Conservation (phyloP, 2,888 invertebrate genomes). For the Zootermopsis nevadensis region DNA sequence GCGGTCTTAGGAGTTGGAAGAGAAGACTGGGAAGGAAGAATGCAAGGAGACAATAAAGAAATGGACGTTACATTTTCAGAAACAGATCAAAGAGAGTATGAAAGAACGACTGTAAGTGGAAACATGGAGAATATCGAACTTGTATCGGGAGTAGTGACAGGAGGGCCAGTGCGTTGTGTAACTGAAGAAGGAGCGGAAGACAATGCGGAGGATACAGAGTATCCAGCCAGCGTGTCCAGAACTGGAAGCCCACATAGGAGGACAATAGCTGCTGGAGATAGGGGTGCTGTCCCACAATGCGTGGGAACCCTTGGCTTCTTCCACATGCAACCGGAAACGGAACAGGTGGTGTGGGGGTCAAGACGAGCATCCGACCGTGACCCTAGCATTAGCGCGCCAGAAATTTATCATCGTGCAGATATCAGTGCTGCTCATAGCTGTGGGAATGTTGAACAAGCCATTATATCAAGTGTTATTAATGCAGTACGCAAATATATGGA, state of each 20-base stretch:
- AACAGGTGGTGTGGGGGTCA: conserved; percentile 14
- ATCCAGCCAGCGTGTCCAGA: background rate
- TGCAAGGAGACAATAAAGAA: background rate
- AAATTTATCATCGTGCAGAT: too few relatives aligned
- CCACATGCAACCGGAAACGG: conserved; percentile 29
- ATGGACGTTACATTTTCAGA: background rate
- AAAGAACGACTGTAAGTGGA: background rate
- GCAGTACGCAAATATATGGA: too few relatives aligned
- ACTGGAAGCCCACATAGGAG: background rate
- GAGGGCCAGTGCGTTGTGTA: too few relatives aligned
- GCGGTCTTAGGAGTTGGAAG: background rate
- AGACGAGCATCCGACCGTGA: conserved; percentile 7
- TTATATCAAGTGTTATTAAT: too few relatives aligned
- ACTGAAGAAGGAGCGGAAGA: background rate
- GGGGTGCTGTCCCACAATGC: background rate
- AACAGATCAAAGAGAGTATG: background rate
- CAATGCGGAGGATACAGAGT: background rate
- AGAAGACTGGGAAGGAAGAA: background rate
- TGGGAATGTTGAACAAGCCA: too few relatives aligned
- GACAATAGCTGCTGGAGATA: background rate
- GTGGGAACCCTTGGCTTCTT: conserved; percentile 11
- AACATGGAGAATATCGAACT: background rate
- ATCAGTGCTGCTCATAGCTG: too few relatives aligned
- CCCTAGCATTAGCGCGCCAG: background rate
- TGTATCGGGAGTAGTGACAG: background rate